These are phyloP conservation scores for Alligator sinensis DNA, from an alignment of 2,113 vertebrate species.

Conservation along the genomic window DNA sequence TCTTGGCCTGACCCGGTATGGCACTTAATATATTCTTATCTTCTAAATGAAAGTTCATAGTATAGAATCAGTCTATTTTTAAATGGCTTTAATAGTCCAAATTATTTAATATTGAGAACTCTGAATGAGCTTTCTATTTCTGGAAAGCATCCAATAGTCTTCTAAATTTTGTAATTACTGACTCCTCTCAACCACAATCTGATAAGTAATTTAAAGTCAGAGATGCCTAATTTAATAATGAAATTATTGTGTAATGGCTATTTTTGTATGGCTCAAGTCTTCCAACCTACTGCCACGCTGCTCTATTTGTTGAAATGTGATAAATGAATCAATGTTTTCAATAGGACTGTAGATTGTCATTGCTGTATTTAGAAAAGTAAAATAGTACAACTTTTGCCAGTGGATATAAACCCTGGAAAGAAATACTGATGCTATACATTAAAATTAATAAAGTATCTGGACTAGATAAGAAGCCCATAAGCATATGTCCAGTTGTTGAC, in stretches of 20 bases:
- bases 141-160: neutral
- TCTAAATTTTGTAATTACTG: slow-evolving; percentile 7
- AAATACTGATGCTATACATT: neutral
- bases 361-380: neutral
- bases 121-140: neutral
- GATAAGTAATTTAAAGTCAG: slow-evolving; percentile 19
- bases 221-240: slow-evolving; percentile 30
- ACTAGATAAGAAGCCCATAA: neutral
- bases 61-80: neutral
- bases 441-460: neutral
- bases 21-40: too few species aligned
- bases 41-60: neutral
- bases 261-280: neutral
- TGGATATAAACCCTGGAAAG: neutral
- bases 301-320: neutral
- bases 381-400: neutral
- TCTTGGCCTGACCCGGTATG: neutral
- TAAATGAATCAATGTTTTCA: slow-evolving; percentile 11
- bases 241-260: neutral
- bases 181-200: slow-evolving; percentile 19
- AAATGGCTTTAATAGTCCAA: neutral
- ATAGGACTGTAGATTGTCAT: slow-evolving; percentile 23
- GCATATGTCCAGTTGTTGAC: neutral
- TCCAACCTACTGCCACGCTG: neutral
- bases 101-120: neutral